These are phyloP conservation scores for Xyliphius kryptos DNA, from an alignment of 2,113 vertebrate genomes.

Conservation along the genomic window DNA sequence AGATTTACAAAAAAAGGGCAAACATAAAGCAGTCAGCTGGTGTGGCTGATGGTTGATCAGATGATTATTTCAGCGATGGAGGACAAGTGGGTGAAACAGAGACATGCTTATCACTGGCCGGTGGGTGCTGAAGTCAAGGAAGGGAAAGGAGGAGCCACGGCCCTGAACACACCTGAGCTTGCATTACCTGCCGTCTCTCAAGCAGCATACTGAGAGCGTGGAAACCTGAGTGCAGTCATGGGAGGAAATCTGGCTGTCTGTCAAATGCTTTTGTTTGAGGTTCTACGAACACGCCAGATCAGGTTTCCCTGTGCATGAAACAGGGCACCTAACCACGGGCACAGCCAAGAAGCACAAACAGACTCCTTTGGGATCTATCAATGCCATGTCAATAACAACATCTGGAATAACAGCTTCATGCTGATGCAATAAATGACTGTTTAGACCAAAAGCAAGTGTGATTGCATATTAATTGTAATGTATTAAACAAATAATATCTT, in stretches of 20 bases:
- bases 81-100: conserved; percentile 74
- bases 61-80: conserved; percentile 63
- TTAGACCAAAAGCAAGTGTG: neutral
- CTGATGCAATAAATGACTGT: neutral
- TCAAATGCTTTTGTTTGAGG: conserved; percentile 76
- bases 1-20: too few species aligned
- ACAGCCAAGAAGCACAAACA: conserved; percentile 52
- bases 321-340: conserved; percentile 56
- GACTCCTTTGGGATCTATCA: conserved; percentile 20
- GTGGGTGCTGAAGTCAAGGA: conserved; percentile 75
- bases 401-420: neutral
- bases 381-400: conserved; percentile 19
- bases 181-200: conserved; percentile 77
- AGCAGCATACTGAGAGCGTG: conserved; percentile 79
- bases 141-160: conserved; percentile 65
- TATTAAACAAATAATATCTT: neutral
- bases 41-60: conserved; percentile 61
- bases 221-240: conserved; percentile 77
- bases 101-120: conserved; percentile 54
- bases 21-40: neutral
- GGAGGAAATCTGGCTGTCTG: conserved; percentile 81
- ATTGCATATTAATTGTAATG: neutral
- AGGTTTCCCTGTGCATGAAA: conserved; percentile 64
- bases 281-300: conserved; percentile 68
- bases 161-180: conserved; percentile 71